These are phyloP conservation scores for Cercopithecus mona DNA, from an alignment of 2,113 vertebrate genomes.

Conservation along the genomic window DNA sequence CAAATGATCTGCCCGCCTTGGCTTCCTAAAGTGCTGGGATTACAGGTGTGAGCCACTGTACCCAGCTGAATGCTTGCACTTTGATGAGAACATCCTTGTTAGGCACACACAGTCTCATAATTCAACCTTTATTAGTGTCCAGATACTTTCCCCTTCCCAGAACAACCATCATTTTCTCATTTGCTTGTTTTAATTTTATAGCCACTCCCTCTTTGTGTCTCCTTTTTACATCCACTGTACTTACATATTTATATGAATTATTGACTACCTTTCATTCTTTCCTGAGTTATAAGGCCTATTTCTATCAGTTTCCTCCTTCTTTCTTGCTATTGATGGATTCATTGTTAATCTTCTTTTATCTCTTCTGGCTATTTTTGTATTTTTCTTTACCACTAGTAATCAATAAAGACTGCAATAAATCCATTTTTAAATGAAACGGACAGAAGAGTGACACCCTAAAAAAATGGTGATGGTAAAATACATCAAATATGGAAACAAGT, in stretches of 20 bases:
- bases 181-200: not conserved
- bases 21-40: too few species aligned
- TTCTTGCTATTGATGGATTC: not conserved
- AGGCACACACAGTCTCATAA: not conserved
- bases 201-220: not conserved
- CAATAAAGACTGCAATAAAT: not conserved
- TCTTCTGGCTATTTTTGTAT: not conserved
- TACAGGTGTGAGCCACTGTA: too few species aligned
- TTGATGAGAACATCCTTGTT: not conserved
- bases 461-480: not conserved
- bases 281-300: not conserved
- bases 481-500: not conserved
- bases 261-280: not conserved
- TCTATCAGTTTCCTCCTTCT: not conserved
- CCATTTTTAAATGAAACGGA: not conserved
- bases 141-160: not conserved
- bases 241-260: not conserved
- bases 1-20: too few species aligned
- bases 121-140: not conserved
- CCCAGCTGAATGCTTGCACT: not conserved
- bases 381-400: not conserved
- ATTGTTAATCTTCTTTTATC: not conserved
- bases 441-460: not conserved
- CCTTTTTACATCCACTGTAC: not conserved
- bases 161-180: not conserved